Percentiles rank a stretch among this genome's conserved stretches.
These are phyloP conservation scores for Dermochelys coriacea DNA, from an alignment of 2,797 vertebrate genomes.

Conservation along the genomic window DNA sequence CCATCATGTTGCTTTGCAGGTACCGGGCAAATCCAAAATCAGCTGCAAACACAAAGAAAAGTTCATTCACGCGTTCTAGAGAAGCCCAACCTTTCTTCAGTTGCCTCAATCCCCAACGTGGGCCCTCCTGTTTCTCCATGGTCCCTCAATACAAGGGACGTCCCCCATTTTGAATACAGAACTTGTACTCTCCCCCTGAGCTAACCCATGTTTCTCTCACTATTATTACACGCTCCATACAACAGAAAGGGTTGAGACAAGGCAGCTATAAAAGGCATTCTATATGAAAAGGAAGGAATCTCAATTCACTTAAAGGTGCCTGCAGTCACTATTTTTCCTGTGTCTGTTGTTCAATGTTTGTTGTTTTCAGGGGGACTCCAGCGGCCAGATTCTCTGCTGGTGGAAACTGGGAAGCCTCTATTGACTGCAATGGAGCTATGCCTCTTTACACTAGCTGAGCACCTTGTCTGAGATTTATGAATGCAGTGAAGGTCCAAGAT, in stretches of 20 bases:
- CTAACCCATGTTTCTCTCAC: neutral
- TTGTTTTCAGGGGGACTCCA: neutral
- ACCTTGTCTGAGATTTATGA: neutral
- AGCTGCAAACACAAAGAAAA: constrained; percentile 80
- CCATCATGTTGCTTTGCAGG: constrained; percentile 96
- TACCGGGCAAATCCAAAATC: constrained; percentile 98
- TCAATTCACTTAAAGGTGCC: neutral
- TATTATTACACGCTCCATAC: neutral
- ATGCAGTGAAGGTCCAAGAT: neutral
- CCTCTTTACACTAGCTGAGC: neutral
- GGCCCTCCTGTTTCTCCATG: neutral
- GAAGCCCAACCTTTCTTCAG: neutral
- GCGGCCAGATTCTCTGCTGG: neutral
- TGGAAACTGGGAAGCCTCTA: neutral
- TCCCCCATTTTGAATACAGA: neutral
- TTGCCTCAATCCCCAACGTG: neutral
- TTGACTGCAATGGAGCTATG: fast-evolving
- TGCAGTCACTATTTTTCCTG: neutral
- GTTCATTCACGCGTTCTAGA: neutral
- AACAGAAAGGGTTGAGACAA: neutral
- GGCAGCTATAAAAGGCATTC: neutral
- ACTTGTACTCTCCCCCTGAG: neutral
- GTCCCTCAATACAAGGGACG: neutral
- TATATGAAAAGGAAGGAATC: neutral
- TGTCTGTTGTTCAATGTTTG: neutral